These are phyloP conservation scores for Clivina fossor DNA, from an alignment of 2,888 invertebrate genomes.

Conservation along the genomic window DNA sequence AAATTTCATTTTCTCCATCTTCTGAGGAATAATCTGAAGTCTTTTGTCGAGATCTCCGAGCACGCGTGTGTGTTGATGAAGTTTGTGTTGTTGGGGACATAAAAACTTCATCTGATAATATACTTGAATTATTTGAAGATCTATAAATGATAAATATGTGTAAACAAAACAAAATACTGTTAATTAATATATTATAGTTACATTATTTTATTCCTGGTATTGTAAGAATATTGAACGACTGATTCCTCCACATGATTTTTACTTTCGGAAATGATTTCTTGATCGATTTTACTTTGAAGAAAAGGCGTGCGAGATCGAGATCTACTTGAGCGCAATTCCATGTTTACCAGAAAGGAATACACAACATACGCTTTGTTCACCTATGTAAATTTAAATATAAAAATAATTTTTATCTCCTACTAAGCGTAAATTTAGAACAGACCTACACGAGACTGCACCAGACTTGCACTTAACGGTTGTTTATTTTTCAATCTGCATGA, in stretches of 20 bases:
- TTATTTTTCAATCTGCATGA: slow-evolving; percentile 15
- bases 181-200: slow-evolving; percentile 46
- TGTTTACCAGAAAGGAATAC: slow-evolving; percentile 36
- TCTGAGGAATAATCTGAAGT: slow-evolving; percentile 69
- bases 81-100: slow-evolving; percentile 46
- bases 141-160: slow-evolving; percentile 37
- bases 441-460: slow-evolving; percentile 19
- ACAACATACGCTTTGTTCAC: slow-evolving; percentile 27
- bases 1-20: slow-evolving; percentile 57
- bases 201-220: slow-evolving; percentile 57
- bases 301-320: slow-evolving; percentile 73
- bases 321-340: slow-evolving; percentile 63
- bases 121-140: slow-evolving; percentile 38
- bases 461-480: slow-evolving; percentile 19
- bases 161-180: slow-evolving; percentile 29
- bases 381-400: slow-evolving; percentile 6
- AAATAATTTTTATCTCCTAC: slow-evolving; percentile 30
- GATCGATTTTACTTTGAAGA: slow-evolving; percentile 59
- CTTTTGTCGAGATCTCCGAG: slow-evolving; percentile 51
- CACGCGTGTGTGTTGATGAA: slow-evolving; percentile 41
- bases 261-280: slow-evolving; percentile 55
- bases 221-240: slow-evolving; percentile 24
- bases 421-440: slow-evolving; percentile 27
- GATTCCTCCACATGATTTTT: slow-evolving; percentile 41
- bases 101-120: slow-evolving; percentile 45